Conservation (phyloP, 2,113 vertebrate genomes). For the Antechinus flavipes region DNA sequence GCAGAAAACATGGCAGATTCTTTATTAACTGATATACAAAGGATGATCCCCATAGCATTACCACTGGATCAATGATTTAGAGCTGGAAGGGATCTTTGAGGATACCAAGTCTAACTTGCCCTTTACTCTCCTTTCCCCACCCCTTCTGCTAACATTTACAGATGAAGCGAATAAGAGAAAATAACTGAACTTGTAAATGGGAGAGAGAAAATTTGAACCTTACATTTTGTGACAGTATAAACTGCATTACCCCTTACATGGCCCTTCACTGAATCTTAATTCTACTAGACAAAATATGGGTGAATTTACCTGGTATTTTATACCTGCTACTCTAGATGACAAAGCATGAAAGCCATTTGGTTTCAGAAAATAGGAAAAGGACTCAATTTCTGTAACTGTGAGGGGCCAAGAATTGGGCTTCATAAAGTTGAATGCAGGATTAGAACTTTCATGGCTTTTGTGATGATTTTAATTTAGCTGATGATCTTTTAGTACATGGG, state of each 20-base stretch:
- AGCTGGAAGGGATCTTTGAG: not conserved
- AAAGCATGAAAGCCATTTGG: too few species aligned
- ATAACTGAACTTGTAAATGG: not conserved
- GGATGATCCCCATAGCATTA: not conserved
- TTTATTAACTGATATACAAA: not conserved
- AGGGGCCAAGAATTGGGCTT: rapidly evolving
- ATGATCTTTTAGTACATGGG: not conserved
- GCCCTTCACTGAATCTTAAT: not conserved
- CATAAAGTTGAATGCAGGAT: rapidly evolving
- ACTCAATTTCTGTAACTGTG: not conserved
- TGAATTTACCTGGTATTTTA: too few species aligned
- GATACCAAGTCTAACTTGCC: not conserved
- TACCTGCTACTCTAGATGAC: too few species aligned
- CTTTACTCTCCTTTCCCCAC: not conserved
- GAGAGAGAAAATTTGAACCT: not conserved
- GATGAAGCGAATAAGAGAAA: not conserved
- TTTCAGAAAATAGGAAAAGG: not conserved
- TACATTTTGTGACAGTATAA: not conserved
- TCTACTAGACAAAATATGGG: not conserved
- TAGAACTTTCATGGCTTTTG: too few species aligned
- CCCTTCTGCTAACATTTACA: not conserved
- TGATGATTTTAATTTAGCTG: not conserved
- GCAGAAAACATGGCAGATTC: too few species aligned
- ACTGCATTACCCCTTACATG: not conserved
- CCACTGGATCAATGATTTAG: not conserved